A percentile compares a stretch with the other conserved stretches of the same genome.
Conservation (phyloP, 2,888 invertebrate species). For the Sphaerophoria taeniata region DNA sequence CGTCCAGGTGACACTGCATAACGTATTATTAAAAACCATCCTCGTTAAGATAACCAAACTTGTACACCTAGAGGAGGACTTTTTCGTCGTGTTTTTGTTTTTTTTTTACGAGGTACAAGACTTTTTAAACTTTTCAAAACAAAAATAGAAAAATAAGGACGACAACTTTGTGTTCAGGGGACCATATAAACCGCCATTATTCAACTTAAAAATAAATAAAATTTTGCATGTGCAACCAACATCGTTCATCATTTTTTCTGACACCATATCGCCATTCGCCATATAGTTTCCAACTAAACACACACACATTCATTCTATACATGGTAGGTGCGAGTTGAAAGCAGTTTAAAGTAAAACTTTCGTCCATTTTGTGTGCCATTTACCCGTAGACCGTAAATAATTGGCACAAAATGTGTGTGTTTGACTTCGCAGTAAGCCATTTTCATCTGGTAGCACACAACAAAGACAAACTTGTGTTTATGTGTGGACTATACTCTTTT, state of each 20-base stretch:
- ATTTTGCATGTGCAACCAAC: constrained; percentile 56
- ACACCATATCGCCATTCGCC: constrained; percentile 29
- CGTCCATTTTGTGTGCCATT: constrained; percentile 61
- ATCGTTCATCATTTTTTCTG: constrained; percentile 67
- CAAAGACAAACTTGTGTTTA: neutral
- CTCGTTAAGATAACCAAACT: neutral
- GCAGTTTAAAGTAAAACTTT: constrained; percentile 50
- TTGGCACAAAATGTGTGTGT: constrained; percentile 62
- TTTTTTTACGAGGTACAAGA: constrained; percentile 1
- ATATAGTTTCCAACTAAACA: neutral
- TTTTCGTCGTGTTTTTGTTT: no score
- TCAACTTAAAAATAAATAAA: constrained; percentile 29
- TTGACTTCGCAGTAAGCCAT: constrained; percentile 58
- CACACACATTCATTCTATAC: no score
- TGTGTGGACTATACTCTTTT: constrained; percentile 10
- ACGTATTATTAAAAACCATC: neutral
- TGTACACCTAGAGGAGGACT: neutral
- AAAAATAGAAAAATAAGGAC: neutral
- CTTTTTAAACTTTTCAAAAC: constrained; percentile 15
- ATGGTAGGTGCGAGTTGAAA: no score
- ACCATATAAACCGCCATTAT: neutral
- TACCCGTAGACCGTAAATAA: constrained; percentile 64
- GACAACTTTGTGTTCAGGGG: neutral
- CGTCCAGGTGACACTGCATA: neutral
- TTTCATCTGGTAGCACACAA: constrained; percentile 10